These are phyloP conservation scores for Therioaphis trifolii DNA, from an alignment of 2,888 invertebrate species.

Conservation along the genomic window DNA sequence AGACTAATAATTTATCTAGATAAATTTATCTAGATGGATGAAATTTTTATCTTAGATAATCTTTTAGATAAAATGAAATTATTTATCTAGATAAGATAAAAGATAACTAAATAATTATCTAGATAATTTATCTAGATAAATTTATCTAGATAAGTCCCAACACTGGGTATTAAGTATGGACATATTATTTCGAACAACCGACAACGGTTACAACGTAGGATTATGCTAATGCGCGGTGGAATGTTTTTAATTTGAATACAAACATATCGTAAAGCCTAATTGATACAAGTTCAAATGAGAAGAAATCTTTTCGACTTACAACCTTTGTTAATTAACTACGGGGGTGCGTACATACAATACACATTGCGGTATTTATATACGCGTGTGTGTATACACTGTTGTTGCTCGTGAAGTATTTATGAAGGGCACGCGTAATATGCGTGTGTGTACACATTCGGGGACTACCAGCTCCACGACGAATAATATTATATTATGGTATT, in stretches of 20 bases:
- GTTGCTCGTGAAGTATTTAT: constrained; percentile 46
- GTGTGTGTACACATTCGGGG: too few species aligned
- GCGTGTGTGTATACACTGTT: neutral
- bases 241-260: constrained; percentile 49
- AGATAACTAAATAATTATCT: too few species aligned
- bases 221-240: constrained; percentile 36
- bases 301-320: constrained; percentile 48
- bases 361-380: neutral
- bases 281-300: constrained; percentile 23
- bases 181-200: constrained; percentile 10
- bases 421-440: constrained; percentile 30
- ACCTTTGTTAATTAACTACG: constrained; percentile 47
- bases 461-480: too few species aligned
- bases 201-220: constrained; percentile 15
- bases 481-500: neutral
- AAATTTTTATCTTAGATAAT: too few species aligned
- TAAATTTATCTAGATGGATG: too few species aligned
- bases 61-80: too few species aligned
- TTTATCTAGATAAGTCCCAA: too few species aligned
- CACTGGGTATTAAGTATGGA: too few species aligned
- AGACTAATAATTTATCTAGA: too few species aligned
- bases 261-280: constrained; percentile 31
- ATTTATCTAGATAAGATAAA: too few species aligned
- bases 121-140: too few species aligned
- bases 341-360: neutral